Conservation (phyloP, 2,113 vertebrate genomes). For the Cyanistes caeruleus region DNA sequence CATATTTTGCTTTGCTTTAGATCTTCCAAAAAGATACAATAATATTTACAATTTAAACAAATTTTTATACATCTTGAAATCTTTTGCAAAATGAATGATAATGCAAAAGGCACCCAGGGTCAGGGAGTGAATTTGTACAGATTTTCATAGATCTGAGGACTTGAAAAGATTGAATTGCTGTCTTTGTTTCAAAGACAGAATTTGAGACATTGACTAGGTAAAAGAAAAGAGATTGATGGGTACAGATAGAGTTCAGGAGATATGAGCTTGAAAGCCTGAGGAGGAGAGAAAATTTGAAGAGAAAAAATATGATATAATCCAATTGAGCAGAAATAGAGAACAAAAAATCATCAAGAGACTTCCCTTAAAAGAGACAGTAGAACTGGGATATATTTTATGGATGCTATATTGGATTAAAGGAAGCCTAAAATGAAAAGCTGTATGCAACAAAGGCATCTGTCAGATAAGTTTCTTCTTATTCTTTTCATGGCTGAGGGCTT, state of each 20-base stretch:
- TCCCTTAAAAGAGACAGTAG: background rate
- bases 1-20: background rate
- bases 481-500: background rate
- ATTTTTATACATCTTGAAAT: background rate
- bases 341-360: constrained; percentile 36
- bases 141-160: background rate
- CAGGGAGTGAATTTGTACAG: background rate
- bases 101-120: background rate
- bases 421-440: constrained; percentile 20
- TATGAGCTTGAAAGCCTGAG: constrained; percentile 9
- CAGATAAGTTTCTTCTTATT: background rate
- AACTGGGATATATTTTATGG: background rate
- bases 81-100: background rate
- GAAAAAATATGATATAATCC: background rate
- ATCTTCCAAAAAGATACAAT: background rate
- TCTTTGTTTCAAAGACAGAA: background rate
- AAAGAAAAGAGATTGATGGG: background rate
- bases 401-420: constrained; percentile 19
- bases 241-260: background rate
- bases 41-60: background rate
- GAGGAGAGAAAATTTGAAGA: background rate
- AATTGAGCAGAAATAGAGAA: constrained; percentile 4
- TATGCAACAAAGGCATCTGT: background rate
- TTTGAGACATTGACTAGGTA: background rate
- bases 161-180: background rate